phyloP scores from a whole-genome alignment of 2,113 vertebrate genomes.

The Pungitius pungitius region DNA sequence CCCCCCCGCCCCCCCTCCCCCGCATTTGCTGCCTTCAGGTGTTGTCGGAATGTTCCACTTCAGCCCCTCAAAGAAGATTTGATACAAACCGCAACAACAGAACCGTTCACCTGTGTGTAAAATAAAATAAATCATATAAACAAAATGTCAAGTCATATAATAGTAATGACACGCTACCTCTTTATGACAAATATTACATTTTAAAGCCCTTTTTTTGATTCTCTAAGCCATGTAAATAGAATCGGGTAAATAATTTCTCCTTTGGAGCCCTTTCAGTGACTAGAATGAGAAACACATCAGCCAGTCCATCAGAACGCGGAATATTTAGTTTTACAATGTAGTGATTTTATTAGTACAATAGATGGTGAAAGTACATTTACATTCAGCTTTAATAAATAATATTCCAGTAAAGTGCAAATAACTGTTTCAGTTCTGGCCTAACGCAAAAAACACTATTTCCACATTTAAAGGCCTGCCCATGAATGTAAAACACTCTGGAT shows the following conservation, averaged over 20 bases:
- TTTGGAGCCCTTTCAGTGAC: background rate
- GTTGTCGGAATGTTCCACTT: slow-evolving; percentile 21
- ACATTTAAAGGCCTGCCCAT: background rate
- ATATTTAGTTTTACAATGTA: background rate
- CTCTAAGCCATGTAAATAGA: background rate
- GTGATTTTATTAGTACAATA: background rate
- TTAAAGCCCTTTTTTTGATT: background rate
- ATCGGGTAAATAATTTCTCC: background rate
- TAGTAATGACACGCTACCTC: background rate
- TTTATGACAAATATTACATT: background rate
- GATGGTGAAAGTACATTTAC: background rate
- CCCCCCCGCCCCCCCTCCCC: no score
- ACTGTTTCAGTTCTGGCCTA: background rate
- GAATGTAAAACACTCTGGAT: background rate
- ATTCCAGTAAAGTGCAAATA: background rate
- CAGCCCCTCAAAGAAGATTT: background rate
- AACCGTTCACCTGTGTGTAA: no score
- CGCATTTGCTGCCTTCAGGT: slow-evolving; percentile 49
- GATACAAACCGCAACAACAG: background rate
- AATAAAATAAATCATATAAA: background rate
- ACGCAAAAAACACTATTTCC: background rate
- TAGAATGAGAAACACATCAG: background rate
- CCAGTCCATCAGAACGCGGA: no score
- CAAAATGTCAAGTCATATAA: background rate
- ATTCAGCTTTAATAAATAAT: no score